Evolutionary conservation across 1,140 invertebrate species (phyloP).

Genomic region (Brachystomella parvula): DNA sequence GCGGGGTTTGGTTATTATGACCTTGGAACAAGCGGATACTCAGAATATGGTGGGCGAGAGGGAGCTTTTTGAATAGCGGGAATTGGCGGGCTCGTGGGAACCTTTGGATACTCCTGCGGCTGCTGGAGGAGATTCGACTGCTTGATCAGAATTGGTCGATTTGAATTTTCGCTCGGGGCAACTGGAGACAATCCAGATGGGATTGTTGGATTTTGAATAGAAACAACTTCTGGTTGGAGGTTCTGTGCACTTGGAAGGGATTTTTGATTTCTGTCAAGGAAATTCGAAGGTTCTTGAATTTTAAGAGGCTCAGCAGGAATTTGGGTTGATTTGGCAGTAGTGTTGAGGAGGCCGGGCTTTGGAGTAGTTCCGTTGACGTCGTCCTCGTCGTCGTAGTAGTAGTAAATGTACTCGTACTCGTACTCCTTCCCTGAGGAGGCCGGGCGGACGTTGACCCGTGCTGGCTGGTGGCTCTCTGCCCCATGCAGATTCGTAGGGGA

Average conservation of each 20-base stretch:
- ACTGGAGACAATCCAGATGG: background rate
- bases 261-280: background rate
- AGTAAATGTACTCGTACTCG: slow-evolving; percentile 84
- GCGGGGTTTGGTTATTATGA: background rate
- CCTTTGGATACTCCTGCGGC: slow-evolving; percentile 9
- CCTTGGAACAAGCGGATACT: slow-evolving; percentile 10
- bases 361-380: slow-evolving; percentile 48
- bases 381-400: slow-evolving; percentile 67
- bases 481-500: slow-evolving; percentile 27
- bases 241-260: background rate
- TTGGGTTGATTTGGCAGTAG: background rate
- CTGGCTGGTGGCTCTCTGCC: slow-evolving; percentile 43
- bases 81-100: slow-evolving; percentile 8
- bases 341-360: background rate
- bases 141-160: slow-evolving; percentile 32
- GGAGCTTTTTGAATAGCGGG: background rate
- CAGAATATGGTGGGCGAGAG: no score
- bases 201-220: background rate
- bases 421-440: slow-evolving; percentile 83
- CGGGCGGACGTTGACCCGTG: slow-evolving; percentile 70
- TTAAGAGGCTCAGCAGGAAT: background rate
- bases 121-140: slow-evolving; percentile 22
- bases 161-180: background rate
- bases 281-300: background rate
- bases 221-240: background rate